Base-by-base conservation (phyloP, 1,140 invertebrate genomes). In the Rhopalosiphum maidis region DNA sequence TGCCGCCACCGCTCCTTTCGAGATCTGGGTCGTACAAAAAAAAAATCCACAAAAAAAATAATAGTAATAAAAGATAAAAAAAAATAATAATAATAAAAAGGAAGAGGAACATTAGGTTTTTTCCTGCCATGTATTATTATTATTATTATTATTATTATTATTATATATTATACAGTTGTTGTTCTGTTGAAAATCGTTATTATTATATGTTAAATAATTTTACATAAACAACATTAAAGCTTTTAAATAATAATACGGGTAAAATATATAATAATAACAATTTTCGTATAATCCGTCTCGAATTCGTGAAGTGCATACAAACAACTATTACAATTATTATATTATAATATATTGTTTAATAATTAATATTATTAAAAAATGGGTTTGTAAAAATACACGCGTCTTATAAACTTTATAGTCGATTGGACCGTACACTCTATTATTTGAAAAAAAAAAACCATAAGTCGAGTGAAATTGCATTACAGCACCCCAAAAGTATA, bases 131-230 rank as follows among this genome's bases (percentile, higher is more conserved):
- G 46, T 87, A 87, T 87, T 48, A 48, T 43, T 86, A 43, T 86
- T 82, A 82, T 82, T 82, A 82, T 82, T 37, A 48, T 48, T 86
- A 86, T 86, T 88, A 54, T 89, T 54, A n/a, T n/a, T n/a, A n/a
- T n/a, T n/a, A n/a, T n/a, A 54, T 89, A 89, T 89, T 89, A 89
- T 89, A 85, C 82, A 7, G 87, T 51, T 37, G n/a, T 89, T 89
- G 87, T 89, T 89, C 35, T 89, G 87, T 89, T 51, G 22, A 8
- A 54, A 89, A 89, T 89, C 48, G 18, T 89, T 54, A 89, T 89
- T 89, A 54, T 89, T 88, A 88, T 88, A 88, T 89, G 87, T 89
- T 54, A 89, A 89, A 89, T 37, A 37, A 54, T 89, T 89, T 89
- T 89, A 89, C 87, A 25, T 89, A 51, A 51, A 88, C 48, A n/a